phyloP scores from a whole-genome alignment of 2,113 vertebrate species.

The Cyphomyrus discorhynchus region DNA sequence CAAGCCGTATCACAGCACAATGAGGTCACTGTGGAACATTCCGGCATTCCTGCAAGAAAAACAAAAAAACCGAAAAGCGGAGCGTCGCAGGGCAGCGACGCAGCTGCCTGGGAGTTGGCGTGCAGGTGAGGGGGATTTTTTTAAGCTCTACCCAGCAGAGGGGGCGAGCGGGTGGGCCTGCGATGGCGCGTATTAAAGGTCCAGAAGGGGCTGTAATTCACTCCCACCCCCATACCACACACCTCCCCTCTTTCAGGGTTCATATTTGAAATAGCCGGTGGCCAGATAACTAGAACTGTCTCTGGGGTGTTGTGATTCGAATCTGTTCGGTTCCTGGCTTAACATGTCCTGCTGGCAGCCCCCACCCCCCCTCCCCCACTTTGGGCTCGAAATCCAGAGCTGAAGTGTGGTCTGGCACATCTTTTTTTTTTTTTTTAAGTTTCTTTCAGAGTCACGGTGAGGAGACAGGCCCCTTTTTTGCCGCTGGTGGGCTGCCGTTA shows the following conservation, averaged over 20 bases:
- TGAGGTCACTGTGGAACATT: constrained; percentile 68
- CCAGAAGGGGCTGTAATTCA: background rate
- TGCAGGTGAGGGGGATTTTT: constrained; percentile 59
- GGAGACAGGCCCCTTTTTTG: background rate
- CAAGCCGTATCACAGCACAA: constrained; percentile 63
- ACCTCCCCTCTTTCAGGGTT: constrained; percentile 10
- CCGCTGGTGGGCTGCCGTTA: background rate
- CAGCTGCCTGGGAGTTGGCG: constrained; percentile 48
- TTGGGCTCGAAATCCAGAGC: background rate
- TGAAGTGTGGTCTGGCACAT: background rate
- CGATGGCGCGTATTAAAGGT: constrained; percentile 22
- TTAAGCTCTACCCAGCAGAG: constrained; percentile 45
- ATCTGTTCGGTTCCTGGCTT: background rate
- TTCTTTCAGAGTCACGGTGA: background rate
- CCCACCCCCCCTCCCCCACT: background rate
- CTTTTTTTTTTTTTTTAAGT: background rate
- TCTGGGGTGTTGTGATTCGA: background rate
- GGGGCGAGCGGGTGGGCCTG: constrained; percentile 41
- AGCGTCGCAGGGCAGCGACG: constrained; percentile 56
- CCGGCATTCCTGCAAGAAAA: constrained; percentile 57
- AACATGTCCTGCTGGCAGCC: background rate
- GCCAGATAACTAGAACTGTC: background rate
- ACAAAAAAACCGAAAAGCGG: constrained; percentile 48
- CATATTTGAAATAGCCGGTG: background rate
- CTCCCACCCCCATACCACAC: background rate